Base-by-base conservation (phyloP, 1,140 invertebrate species). In the Microplitis mediator region DNA sequence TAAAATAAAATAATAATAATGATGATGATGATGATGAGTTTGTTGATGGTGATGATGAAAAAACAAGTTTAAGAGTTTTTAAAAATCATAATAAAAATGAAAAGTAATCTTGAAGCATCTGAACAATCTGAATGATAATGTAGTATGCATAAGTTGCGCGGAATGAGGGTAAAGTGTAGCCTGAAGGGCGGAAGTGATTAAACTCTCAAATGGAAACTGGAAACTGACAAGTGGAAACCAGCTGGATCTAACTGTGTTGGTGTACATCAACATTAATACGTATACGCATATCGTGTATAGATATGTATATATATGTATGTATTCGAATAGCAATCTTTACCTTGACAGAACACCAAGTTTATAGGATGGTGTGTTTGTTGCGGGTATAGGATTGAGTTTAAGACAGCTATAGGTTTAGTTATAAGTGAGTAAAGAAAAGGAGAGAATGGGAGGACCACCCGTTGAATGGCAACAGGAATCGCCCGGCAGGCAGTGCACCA, bases 181-280 rank as follows among this genome's bases (percentile, higher is more conserved):
- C 45, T 32, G 51, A 67, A 67, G 56, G 64, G 64, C 71, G 71
- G 71, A 72, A 72, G 71, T 72, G 71, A 72, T 72, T 72, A 72
- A 72, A 67, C 64, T 72, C 70, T 39, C 71, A 72, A 72, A 72
- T 72, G 71, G 71, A 72, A 72, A 72, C 71, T 72, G 71, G 64
- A 72, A 72, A 72, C 71, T 72, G 71, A 66, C 71, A 62, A 72
- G 71, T 72, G 64, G 71, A 67, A 72, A 72, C 52, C 64, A 67
- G 70, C 62, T 66, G 64, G 60, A 67, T 67, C 16, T 51, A 67
- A 34, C 31, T 67, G 50, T 67, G 50, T 54, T 31, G 32, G 35
- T 62, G 45, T 64, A 39, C 14, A 61, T 61, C 16, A 13, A 61
- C 11, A 61, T 31, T 13, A 61, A 61, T 61, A 31, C 4, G 16